Percentiles rank a stretch among this genome's conserved stretches.
These are phyloP conservation scores for Perizoma affinitatum DNA, from an alignment of 2,888 invertebrate species.

Conservation along the genomic window DNA sequence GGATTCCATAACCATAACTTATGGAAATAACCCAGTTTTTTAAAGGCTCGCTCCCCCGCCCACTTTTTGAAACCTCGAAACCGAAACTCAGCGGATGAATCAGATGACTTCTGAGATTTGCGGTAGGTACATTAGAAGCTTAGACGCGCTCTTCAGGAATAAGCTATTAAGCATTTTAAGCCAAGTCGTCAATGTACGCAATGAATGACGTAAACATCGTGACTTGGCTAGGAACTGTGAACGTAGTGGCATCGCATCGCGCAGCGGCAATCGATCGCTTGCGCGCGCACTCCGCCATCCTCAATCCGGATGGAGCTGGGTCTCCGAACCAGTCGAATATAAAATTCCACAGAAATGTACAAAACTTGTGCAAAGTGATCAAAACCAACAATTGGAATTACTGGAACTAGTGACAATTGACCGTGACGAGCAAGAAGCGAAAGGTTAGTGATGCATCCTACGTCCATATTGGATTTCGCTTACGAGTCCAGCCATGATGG, in stretches of 20 bases:
- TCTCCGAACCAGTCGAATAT: conserved; percentile 70
- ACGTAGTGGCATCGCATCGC: conserved; percentile 65
- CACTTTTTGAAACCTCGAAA: conserved; percentile 4
- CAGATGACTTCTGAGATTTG: conserved; percentile 12
- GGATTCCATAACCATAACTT: background rate
- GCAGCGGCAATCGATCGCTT: conserved; percentile 78
- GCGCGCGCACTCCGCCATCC: conserved; percentile 79
- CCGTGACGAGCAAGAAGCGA: conserved; percentile 42
- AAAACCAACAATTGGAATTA: conserved; percentile 45
- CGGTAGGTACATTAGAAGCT: conserved; percentile 24
- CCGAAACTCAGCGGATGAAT: conserved; percentile 2
- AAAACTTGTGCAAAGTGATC: conserved; percentile 74
- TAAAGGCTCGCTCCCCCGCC: conserved; percentile 5
- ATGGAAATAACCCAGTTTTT: background rate
- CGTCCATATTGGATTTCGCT: conserved; percentile 8
- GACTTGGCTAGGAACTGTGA: conserved; percentile 63
- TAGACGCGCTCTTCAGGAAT: conserved; percentile 43
- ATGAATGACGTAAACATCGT: conserved; percentile 78
- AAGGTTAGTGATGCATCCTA: conserved; percentile 54
- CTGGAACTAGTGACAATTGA: conserved; percentile 43
- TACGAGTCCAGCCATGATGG: conserved; percentile 40
- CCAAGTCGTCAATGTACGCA: conserved; percentile 77
- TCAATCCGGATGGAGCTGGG: conserved; percentile 63
- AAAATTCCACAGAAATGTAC: conserved; percentile 78
- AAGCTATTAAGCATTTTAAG: conserved; percentile 54